phyloP scores from a whole-genome alignment of 2,888 invertebrate species.

The Deroplatys truncata region DNA sequence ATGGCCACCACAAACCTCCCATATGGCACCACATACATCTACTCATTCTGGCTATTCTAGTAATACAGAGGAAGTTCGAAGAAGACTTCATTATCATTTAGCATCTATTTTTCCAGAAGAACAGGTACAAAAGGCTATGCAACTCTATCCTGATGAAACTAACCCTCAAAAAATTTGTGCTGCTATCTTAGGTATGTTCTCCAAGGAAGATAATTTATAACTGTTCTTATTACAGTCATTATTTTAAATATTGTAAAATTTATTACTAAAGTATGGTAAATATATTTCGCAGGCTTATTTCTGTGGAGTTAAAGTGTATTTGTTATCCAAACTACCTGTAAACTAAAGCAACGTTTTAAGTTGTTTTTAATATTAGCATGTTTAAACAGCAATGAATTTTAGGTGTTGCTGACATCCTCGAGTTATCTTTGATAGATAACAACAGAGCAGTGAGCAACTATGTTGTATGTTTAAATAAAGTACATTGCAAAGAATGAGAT shows the following conservation, averaged over 20 bases:
- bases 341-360: not conserved
- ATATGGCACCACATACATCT: conserved; percentile 32
- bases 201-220: conserved; percentile 33
- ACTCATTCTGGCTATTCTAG: conserved; percentile 43
- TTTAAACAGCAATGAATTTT: not conserved
- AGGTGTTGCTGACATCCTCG: not conserved
- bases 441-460: not conserved
- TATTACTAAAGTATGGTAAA: not conserved
- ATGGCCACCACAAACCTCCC: conserved; percentile 21
- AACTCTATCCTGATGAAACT: conserved; percentile 81
- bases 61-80: conserved; percentile 60
- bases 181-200: conserved; percentile 73
- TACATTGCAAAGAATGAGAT: not conserved
- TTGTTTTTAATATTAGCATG: not conserved
- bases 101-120: conserved; percentile 89
- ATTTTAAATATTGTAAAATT: not conserved
- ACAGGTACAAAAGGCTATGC: conserved; percentile 85
- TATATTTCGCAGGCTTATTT: not conserved
- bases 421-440: not conserved
- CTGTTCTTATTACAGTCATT: not conserved
- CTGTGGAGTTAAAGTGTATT: not conserved
- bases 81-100: conserved; percentile 79
- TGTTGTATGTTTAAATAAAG: not conserved
- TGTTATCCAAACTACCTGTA: not conserved
- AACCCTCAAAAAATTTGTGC: conserved; percentile 88